Conservation (phyloP, 64 coral and sea anemone species). For the Dendronephthya gigantea region DNA sequence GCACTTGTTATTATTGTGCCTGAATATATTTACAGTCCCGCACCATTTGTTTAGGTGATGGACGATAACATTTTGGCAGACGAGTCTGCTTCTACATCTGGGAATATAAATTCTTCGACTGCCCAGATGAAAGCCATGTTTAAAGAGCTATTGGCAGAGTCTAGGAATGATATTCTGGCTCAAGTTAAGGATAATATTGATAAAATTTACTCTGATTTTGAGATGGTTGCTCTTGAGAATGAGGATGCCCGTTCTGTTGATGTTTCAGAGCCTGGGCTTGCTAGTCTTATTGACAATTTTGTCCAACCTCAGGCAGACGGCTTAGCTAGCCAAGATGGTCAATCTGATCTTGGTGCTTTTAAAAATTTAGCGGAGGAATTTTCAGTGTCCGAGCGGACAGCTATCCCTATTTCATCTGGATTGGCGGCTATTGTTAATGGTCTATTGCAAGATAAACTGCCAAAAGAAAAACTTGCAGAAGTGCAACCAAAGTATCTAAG, state of each 20-base stretch:
- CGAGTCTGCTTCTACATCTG: not conserved
- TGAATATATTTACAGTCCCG: not conserved
- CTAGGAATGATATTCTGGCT: not conserved
- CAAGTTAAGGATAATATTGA: not conserved
- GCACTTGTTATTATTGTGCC: not conserved
- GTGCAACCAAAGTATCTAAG: constrained; percentile 31
- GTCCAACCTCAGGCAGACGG: not conserved
- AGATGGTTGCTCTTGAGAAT: not conserved
- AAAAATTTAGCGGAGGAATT: not conserved
- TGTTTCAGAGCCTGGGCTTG: not conserved
- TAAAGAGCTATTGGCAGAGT: not conserved
- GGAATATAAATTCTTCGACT: not conserved
- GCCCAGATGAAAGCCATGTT: not conserved
- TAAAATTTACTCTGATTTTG: not conserved
- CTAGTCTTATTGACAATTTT: not conserved
- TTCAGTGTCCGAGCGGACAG: not conserved
- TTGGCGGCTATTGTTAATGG: constrained; percentile 18
- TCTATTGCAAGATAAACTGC: constrained; percentile 13
- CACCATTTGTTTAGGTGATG: not conserved
- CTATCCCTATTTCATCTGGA: not conserved
- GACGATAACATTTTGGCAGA: not conserved
- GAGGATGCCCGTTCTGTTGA: not conserved
- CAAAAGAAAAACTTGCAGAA: constrained; percentile 11
- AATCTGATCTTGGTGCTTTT: not conserved
- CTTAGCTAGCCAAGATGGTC: not conserved